Evolutionary conservation across 2,888 invertebrate species (phyloP).

Genomic region (Dastarcus helophoroides): DNA sequence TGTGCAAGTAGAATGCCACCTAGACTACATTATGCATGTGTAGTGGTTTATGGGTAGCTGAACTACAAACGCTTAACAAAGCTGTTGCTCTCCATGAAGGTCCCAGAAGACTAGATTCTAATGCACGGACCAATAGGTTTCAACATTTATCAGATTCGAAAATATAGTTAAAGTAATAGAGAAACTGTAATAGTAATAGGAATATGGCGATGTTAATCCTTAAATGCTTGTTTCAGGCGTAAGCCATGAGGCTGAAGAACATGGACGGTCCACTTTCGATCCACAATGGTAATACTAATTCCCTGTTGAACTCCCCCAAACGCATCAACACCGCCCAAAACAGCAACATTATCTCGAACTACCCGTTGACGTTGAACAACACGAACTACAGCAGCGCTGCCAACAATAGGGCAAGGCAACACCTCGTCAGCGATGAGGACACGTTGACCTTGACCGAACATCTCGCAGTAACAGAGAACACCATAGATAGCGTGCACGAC

Average conservation of each 20-base stretch:
- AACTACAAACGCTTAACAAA: no score
- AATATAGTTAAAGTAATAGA: no score
- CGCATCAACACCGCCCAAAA: conserved; percentile 34
- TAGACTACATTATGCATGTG: no score
- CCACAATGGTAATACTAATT: conserved; percentile 31
- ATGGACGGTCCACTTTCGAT: conserved; percentile 34
- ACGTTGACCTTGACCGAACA: conserved; percentile 3
- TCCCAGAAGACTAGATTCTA: no score
- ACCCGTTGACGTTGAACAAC: conserved; percentile 18
- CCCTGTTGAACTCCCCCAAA: conserved; percentile 34
- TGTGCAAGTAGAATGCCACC: no score
- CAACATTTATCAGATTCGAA: no score
- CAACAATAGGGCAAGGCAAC: conserved; percentile 7
- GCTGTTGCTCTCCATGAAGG: no score
- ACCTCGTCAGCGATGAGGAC: conserved; percentile 3
- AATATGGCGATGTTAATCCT: no score
- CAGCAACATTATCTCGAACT: conserved; percentile 27
- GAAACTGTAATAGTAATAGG: no score
- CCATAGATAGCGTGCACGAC: conserved; percentile 10
- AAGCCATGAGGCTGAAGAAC: conserved; percentile 36
- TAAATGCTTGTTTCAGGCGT: conserved; percentile 31
- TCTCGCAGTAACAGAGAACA: no score
- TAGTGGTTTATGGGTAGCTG: no score
- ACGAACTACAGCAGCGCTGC: conserved; percentile 11
- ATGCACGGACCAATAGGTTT: no score